Evolutionary conservation across 2,113 vertebrate species (phyloP).

Genomic region (Rissa tridactyla): DNA sequence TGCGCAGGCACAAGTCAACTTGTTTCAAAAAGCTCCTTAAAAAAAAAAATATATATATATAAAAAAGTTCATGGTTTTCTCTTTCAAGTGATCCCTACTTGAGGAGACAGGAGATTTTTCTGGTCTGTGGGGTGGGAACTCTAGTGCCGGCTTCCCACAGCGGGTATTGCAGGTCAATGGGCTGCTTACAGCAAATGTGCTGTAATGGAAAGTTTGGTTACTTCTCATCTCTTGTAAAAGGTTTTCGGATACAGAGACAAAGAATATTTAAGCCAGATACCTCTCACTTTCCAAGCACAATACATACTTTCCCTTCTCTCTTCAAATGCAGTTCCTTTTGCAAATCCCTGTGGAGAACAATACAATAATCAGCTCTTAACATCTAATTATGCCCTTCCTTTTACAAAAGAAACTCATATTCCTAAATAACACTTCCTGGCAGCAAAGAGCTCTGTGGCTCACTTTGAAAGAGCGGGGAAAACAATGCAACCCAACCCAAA

Average conservation of each 20-base stretch:
- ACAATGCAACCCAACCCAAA: slow-evolving; percentile 48
- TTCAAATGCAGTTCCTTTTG: slow-evolving; percentile 33
- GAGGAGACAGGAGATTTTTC: not conserved
- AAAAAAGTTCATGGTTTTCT: not conserved
- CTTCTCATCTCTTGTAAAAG: not conserved
- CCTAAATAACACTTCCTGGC: slow-evolving; percentile 58
- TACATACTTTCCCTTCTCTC: slow-evolving; percentile 23
- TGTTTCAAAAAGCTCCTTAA: not conserved
- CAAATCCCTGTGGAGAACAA: slow-evolving; percentile 43
- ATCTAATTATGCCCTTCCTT: slow-evolving; percentile 42
- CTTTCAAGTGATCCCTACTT: not conserved
- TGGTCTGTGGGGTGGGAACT: not conserved
- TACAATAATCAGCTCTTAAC: slow-evolving; percentile 41
- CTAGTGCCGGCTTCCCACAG: not conserved
- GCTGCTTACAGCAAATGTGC: not conserved
- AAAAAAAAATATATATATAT: not conserved
- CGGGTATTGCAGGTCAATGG: not conserved
- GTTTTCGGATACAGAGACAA: not conserved
- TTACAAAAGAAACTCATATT: slow-evolving; percentile 43
- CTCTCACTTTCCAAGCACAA: slow-evolving; percentile 42
- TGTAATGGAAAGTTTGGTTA: not conserved
- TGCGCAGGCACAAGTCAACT: not conserved
- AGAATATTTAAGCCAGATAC: not conserved
- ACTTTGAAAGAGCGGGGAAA: slow-evolving; percentile 41
- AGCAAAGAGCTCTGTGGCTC: slow-evolving; percentile 7